Percentiles rank a stretch among this genome's conserved stretches.
Conservation (phyloP, 2,113 vertebrate genomes). For the Neofelis nebulosa region DNA sequence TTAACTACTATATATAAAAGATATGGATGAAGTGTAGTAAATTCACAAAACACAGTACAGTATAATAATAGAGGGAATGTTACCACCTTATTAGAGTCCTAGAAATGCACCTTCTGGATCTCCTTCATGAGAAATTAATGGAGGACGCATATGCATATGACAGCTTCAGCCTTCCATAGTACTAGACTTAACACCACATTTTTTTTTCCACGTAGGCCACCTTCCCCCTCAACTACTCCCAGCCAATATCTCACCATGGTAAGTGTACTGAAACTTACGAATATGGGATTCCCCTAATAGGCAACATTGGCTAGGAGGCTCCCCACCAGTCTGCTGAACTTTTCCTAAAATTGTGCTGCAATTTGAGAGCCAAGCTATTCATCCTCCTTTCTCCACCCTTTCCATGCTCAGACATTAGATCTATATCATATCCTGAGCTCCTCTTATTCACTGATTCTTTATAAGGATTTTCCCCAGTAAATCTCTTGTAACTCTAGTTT, state of each 20-base stretch:
- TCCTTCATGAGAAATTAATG: not conserved
- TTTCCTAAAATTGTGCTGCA: not conserved
- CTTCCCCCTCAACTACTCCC: fast-evolving
- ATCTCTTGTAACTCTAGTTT: not conserved
- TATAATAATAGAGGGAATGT: not conserved
- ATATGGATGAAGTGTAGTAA: not conserved
- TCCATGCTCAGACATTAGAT: not conserved
- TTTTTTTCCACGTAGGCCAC: not conserved
- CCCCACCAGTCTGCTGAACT: not conserved
- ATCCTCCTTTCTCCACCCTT: not conserved
- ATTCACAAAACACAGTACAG: not conserved
- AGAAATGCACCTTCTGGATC: not conserved
- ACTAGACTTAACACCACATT: not conserved
- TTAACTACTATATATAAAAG: not conserved
- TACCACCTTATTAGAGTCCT: not conserved
- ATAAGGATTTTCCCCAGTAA: not conserved
- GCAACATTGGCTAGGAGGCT: not conserved
- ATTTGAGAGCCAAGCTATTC: not conserved
- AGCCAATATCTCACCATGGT: not conserved
- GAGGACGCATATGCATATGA: not conserved
- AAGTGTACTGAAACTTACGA: not conserved
- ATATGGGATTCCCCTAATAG: not conserved
- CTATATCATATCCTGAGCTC: not conserved
- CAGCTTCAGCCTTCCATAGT: not conserved
- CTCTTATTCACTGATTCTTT: not conserved